Conservation (phyloP, 2,797 vertebrate species). For the Fringilla coelebs region DNA sequence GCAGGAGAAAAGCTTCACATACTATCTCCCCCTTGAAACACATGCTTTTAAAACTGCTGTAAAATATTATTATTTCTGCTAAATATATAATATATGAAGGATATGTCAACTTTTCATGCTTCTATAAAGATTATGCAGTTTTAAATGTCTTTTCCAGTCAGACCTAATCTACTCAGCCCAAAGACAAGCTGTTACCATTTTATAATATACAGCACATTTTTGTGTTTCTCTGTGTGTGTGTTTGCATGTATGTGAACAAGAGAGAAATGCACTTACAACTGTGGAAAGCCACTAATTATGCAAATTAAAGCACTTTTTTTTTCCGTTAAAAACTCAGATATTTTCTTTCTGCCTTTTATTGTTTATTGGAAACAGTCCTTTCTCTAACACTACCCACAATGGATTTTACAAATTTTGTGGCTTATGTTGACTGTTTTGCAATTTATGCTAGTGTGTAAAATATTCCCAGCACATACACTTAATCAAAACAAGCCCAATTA, state of each 20-base stretch:
- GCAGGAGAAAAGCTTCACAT: not conserved
- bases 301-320: slow-evolving; percentile 30
- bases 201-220: not conserved
- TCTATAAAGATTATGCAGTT: not conserved
- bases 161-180: slow-evolving; percentile 11
- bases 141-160: not conserved
- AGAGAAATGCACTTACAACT: not conserved
- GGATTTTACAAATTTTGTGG: slow-evolving; percentile 70
- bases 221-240: not conserved
- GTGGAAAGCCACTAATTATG: slow-evolving; percentile 44
- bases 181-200: slow-evolving; percentile 18
- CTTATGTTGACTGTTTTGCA: slow-evolving; percentile 71
- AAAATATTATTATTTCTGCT: slow-evolving; percentile 20
- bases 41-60: not conserved
- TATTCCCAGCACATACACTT: slow-evolving; percentile 82
- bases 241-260: not conserved
- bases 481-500: slow-evolving; percentile 85
- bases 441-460: slow-evolving; percentile 78
- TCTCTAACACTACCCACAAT: slow-evolving; percentile 61
- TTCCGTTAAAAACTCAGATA: slow-evolving; percentile 48
- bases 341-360: slow-evolving; percentile 57
- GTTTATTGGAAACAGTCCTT: slow-evolving; percentile 41
- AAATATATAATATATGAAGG: not conserved
- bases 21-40: not conserved
- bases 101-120: not conserved